Base-by-base conservation (phyloP, 2,113 vertebrate species). In the Tupaia tana region DNA sequence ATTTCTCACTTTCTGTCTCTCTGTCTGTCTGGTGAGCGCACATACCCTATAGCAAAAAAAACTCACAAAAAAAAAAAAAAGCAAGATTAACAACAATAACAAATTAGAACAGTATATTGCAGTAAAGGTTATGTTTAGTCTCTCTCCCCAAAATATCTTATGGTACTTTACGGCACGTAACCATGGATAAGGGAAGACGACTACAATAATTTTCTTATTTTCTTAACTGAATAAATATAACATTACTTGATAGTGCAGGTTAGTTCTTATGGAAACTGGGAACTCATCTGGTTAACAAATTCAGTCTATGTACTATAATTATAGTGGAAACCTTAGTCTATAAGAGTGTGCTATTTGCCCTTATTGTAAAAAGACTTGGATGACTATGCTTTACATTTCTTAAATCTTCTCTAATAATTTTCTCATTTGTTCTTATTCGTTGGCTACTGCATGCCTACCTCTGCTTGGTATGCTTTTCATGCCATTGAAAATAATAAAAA, bases 191-290 rank as follows among this genome's bases (percentile, higher is more conserved):
- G 43, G 3, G 43, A 43, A 5, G 43, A 43, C 43, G 43, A 43
- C 43, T 43, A 43, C 43, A 61, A 52, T n/a, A 69, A 93, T 92
- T 84, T 92, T 89, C 52, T 2, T 84, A 58, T 88, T 92, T 83
- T 91, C n/a, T 74, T 71, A 92, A 79, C 2, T 94, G 19, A 87
- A 91, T 74, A 5, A 88, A 81, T 19, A 93, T 66, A 66, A 77
- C 14, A 7, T 75, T 86, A 54, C 11, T 84, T 80, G 13, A 92
- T 79, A 93, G 95, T 27, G 19, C 14, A 91, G 73, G 13, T 77
- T 94, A 31, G 31, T 56, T 97, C 20, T 75, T 93, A 67, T 31
- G 29, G 94, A 94, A 90, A 82, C 1, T 78, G 5, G n/a, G 56
- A 54, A 77, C 19, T 83, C n/a, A 93, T 74, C 29, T 74, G 61